Conservation (phyloP, 2,797 vertebrate genomes). For the Phrynocephalus vlangalii region DNA sequence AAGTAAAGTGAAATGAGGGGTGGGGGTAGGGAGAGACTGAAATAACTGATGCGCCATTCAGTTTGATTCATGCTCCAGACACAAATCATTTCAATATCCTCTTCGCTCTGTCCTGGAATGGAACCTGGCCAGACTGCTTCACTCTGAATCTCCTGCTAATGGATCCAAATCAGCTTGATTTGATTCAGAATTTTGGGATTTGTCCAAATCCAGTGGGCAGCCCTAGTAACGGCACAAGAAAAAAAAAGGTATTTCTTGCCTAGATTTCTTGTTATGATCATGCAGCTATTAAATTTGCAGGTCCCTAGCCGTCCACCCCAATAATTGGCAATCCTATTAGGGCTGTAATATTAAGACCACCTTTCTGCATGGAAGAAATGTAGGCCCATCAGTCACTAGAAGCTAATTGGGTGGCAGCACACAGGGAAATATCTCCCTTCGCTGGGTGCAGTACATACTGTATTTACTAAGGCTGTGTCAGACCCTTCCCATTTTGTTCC, state of each 20-base stretch:
- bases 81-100: no score
- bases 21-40: no score
- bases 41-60: no score
- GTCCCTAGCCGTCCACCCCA: background rate
- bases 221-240: background rate
- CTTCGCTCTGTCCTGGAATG: no score
- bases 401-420: background rate
- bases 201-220: no score
- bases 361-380: background rate
- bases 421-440: background rate
- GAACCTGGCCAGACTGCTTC: no score
- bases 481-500: background rate
- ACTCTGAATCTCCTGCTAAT: no score
- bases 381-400: background rate
- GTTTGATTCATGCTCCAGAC: no score
- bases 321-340: background rate
- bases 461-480: background rate
- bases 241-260: background rate
- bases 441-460: background rate
- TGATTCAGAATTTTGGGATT: no score
- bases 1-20: no score
- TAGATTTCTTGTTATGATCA: background rate
- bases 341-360: background rate
- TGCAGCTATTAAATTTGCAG: background rate
- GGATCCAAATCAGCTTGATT: no score